Evolutionary conservation across 2,888 invertebrate species (phyloP), one percentile per base, ranked within the genome.

Genomic region (Ichneumoninae sp.): DNA sequence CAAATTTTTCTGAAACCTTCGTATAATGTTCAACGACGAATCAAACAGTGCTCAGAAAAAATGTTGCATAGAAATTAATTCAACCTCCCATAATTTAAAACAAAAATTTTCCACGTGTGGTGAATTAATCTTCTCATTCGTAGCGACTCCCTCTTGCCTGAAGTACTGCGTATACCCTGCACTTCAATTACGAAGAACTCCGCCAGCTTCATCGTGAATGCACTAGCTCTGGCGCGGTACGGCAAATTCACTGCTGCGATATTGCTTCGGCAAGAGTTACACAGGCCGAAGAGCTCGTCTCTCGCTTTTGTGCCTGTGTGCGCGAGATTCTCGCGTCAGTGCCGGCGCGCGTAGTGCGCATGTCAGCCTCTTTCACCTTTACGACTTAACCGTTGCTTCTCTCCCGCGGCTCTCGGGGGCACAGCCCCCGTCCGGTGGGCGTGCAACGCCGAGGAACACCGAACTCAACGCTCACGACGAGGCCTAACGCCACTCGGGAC

Each of bases 401-500:
- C 52, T 65, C 70, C 79, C 54, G 26, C 36, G 57, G 74, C 76
- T 79, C 75, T 79, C 82, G 79, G 78, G 57, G 80, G 84, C 80
- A 81, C 85, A 72, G 33, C 44, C 69, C 50, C 77, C 44, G 44
- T 47, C 13, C 13, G 69, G 71, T 77, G 69, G 60, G 54, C 68
- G 68, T 60, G 68, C 57, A 66, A 71, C 71, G 82, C 72, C 57
- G 52, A 70, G 44, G 19, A 62, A 77, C 13, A 71, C 80, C 52
- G 66, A 76, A 76, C 71, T 71, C 77, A 52, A 62, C 66, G 57
- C 78, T 82, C 78, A 78, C 80, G 82, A 82, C 82, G 86, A 80
- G 82, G 84, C 82, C 86, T 84, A 86, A 87, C 84, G 82, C 84
- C 84, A 86, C 86, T 85, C 78, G 26, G 69, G 71, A 80, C 69